phyloP scores from a whole-genome alignment of 2,797 vertebrate genomes.

The Octomys mimax region DNA sequence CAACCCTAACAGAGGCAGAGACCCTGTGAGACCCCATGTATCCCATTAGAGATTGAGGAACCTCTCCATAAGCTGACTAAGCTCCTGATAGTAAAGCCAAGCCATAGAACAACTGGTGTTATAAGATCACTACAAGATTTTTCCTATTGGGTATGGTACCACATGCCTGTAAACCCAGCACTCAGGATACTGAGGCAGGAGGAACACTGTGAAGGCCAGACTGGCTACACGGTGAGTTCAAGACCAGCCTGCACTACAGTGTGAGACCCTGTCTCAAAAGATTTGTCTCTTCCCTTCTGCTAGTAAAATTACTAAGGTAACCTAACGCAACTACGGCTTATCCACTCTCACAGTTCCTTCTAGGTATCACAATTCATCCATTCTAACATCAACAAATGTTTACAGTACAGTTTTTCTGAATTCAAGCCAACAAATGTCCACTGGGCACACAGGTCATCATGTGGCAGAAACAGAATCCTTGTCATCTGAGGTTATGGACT shows the following conservation, averaged over 20 bases:
- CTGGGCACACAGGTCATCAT: not conserved
- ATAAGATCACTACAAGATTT: not conserved
- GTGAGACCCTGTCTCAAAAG: not conserved
- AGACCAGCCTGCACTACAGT: not conserved
- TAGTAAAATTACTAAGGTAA: no score
- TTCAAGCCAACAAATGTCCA: not conserved
- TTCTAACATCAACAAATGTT: not conserved
- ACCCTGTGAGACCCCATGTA: not conserved
- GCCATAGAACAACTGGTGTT: not conserved
- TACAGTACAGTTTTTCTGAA: not conserved
- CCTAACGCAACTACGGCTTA: no score
- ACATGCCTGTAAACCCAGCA: not conserved
- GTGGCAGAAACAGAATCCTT: not conserved
- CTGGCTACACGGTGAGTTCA: not conserved
- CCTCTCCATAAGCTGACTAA: not conserved
- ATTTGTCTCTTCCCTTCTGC: not conserved
- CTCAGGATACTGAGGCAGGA: not conserved
- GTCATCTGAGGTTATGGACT: not conserved
- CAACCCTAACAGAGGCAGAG: not conserved
- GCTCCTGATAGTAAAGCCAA: not conserved
- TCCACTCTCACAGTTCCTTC: no score
- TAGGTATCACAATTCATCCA: no score
- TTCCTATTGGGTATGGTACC: not conserved
- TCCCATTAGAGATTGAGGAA: not conserved
- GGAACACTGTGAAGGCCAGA: not conserved